Base-by-base conservation (phyloP, 2,113 vertebrate genomes). In the Tricholaema leucomelas region DNA sequence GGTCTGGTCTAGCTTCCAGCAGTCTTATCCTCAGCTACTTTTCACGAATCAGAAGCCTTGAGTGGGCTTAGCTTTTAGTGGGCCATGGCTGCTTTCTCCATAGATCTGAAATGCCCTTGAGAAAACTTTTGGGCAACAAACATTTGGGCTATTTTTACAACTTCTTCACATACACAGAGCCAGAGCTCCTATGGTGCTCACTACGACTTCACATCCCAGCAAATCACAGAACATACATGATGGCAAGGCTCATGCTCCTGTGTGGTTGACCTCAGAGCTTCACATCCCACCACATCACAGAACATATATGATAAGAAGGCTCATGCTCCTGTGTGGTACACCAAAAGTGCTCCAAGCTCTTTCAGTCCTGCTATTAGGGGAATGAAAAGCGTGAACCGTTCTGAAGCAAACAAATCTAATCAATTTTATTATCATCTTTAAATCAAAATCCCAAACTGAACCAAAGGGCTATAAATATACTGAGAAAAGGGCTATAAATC, bases 271-370 rank as follows among this genome's bases (percentile, higher is more conserved):
- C 40, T 40, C 40, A 40, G 40, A 40, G 40, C 60, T 86, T 61
- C 30, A n/a, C 44, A 61, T 30, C 44, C 40, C 82, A 71, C 28
- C 27, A 58, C 61, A 87, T 15, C 75, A 42, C 30, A 76, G 69
- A 16, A 31, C 30, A 44, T 0, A 2, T 2, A 5, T 6, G 48
- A 56, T 17, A 48, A 65, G 31, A 86, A 60, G 48, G 48, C 2
- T 30, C 4, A 0, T 31, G 64, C 30, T 83, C 38, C 50, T 0
- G 0, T 6, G 52, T 2, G 7, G 21, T 0, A 42, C 35, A 86
- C 42, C 64, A 69, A 67, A n/a, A 88, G 14, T 8, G 23, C 52
- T 81, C 61, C 21, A 18, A 71, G 60, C 17, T 42, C 6, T 7
- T 65, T 44, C 73, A 60, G 24, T 33, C 40, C 46, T 33, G 64